Evolutionary conservation across 2,888 invertebrate species (phyloP), one percentile per base, ranked within the genome.

Genomic region (Nomada hirtipes): DNA sequence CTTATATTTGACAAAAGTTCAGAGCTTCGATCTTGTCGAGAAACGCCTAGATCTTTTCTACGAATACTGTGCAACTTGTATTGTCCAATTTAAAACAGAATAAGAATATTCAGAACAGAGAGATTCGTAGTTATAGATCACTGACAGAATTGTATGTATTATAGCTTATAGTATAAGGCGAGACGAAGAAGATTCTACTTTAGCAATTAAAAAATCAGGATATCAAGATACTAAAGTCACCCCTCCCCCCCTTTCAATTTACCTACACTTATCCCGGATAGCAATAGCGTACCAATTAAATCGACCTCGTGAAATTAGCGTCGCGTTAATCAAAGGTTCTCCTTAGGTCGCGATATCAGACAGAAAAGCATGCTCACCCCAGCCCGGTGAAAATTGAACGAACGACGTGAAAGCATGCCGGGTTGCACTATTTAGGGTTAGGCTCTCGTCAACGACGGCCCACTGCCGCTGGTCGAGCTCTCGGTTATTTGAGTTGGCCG

Each of bases 401-500:
- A 84, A 85, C 83, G 82, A 85, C 69, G 80, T 78, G 79, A 86
- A 86, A 88, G 88, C 82, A 79, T 71, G 83, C 79, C 72, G 82
- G 84, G 80, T 86, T 82, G 78, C 86, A 90, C 91, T 91, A 92
- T 93, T 92, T 91, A 92, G 92, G 92, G 91, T 92, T 90, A 90
- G 79, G 91, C 89, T 89, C 83, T 86, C 85, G 78, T 86, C 76
- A 76, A 82, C 86, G 90, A 87, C 88, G 90, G 89, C 85, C 87
- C 89, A 88, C 89, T 89, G 89, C 90, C 88, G 90, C 89, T 90
- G 89, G 89, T 87, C 91, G 92, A 90, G 88, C 91, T 64, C 92
- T 92, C 90, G 92, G 91, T 92, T 93, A 92, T 93, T 93, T 93
- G 93, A 93, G 91, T 93, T 93, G 92, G 92, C 91, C 90, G 89